phyloP scores from a whole-genome alignment of 2,888 invertebrate species.

The Ennomos erosarius region DNA sequence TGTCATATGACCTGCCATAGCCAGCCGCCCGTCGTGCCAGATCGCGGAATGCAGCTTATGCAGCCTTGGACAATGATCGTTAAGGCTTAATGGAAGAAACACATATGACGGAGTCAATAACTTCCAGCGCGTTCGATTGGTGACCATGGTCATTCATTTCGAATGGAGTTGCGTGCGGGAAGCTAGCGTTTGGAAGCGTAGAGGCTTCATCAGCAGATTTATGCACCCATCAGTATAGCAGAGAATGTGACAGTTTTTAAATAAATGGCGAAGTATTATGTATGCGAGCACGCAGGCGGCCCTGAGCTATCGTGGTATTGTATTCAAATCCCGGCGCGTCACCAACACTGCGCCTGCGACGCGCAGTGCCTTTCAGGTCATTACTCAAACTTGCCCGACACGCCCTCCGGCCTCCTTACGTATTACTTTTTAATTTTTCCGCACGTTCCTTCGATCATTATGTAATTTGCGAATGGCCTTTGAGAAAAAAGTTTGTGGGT shows the following conservation, averaged over 20 bases:
- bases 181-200: conserved; percentile 32
- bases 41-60: conserved; percentile 41
- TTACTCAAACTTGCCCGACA: conserved; percentile 63
- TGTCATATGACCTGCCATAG: conserved; percentile 56
- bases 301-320: conserved; percentile 81
- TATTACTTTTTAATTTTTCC: conserved; percentile 38
- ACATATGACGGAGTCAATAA: conserved; percentile 62
- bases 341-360: conserved; percentile 53
- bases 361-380: conserved; percentile 50
- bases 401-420: conserved; percentile 54
- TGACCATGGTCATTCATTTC: conserved; percentile 63
- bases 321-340: conserved; percentile 79
- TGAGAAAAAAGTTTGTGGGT: conserved; percentile 1
- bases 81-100: conserved; percentile 57
- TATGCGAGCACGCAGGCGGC: conserved; percentile 75
- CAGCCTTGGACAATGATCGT: conserved; percentile 63
- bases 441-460: conserved; percentile 27
- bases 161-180: conserved; percentile 4
- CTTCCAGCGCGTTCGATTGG: conserved; percentile 54
- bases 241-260: conserved; percentile 74
- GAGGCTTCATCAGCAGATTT: conserved; percentile 41
- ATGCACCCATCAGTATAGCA: conserved; percentile 53
- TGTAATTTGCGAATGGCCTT: conserved; percentile 22
- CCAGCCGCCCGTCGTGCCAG: conserved; percentile 43
- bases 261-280: conserved; percentile 72